Conservation (phyloP, 2,888 invertebrate genomes). For the Oxystoma pomonae region DNA sequence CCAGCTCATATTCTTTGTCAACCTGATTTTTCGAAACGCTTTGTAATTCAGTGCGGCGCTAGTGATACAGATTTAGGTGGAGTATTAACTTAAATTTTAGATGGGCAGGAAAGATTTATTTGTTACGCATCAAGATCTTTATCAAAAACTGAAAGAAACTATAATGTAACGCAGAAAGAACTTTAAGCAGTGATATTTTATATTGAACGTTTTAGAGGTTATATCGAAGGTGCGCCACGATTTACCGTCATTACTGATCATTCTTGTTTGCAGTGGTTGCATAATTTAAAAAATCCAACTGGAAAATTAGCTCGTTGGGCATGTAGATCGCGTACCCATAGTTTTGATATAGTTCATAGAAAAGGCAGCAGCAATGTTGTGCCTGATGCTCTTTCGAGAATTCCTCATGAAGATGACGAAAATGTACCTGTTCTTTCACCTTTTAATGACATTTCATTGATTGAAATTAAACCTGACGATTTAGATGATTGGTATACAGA, state of each 20-base stretch:
- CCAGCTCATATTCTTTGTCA: slow-evolving; percentile 25
- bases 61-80: slow-evolving; percentile 15
- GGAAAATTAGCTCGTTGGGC: slow-evolving; percentile 29
- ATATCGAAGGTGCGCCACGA: slow-evolving; percentile 24
- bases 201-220: slow-evolving; percentile 26
- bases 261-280: slow-evolving; percentile 25
- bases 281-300: slow-evolving; percentile 24
- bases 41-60: slow-evolving; percentile 32
- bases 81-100: slow-evolving; percentile 11
- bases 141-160: slow-evolving; percentile 21
- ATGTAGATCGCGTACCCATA: slow-evolving; percentile 20
- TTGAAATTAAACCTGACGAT: no score
- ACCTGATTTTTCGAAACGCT: slow-evolving; percentile 27
- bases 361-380: slow-evolving; percentile 24
- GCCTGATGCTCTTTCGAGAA: slow-evolving; percentile 21
- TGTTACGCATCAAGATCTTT: slow-evolving; percentile 24
- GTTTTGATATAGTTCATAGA: slow-evolving; percentile 24
- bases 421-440: neutral
- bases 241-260: slow-evolving; percentile 33
- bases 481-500: slow-evolving; percentile 13
- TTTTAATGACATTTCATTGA: neutral
- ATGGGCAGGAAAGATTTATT: slow-evolving; percentile 11
- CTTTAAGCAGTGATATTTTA: slow-evolving; percentile 28
- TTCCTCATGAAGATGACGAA: neutral
- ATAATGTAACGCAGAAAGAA: slow-evolving; percentile 28